Conservation (phyloP, 2,113 vertebrate species). For the Piprites chloris region DNA sequence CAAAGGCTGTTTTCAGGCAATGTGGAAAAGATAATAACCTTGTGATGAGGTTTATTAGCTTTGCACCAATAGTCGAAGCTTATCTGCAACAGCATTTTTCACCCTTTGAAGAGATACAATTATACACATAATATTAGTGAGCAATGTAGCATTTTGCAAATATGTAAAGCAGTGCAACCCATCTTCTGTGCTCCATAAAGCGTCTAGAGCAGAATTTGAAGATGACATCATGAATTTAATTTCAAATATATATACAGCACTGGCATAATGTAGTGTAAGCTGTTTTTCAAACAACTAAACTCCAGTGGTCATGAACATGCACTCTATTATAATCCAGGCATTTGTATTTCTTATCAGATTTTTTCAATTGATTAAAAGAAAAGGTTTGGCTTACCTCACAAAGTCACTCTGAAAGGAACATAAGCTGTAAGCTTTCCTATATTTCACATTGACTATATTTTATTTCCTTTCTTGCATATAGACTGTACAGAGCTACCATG, state of each 20-base stretch:
- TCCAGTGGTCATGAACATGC: not conserved
- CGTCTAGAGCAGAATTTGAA: not conserved
- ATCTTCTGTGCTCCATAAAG: not conserved
- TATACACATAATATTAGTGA: not conserved
- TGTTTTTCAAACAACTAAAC: not conserved
- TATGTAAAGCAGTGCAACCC: not conserved
- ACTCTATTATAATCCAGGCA: not conserved
- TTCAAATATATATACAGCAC: not conserved
- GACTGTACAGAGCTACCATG: not conserved
- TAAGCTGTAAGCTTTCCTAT: not conserved
- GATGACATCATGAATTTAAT: not conserved
- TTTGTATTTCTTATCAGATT: not conserved
- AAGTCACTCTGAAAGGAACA: not conserved
- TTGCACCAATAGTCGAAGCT: not conserved
- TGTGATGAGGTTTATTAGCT: not conserved
- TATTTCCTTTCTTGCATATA: not conserved
- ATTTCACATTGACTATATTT: not conserved
- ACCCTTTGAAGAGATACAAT: not conserved
- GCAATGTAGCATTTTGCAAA: not conserved
- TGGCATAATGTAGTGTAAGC: not conserved
- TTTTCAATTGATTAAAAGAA: not conserved
- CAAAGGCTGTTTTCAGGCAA: not conserved
- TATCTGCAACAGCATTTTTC: not conserved
- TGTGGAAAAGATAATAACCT: not conserved
- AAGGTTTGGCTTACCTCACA: not conserved